Conservation (phyloP, 92 coral and sea anemone genomes). For the Nematostella vectensis region DNA sequence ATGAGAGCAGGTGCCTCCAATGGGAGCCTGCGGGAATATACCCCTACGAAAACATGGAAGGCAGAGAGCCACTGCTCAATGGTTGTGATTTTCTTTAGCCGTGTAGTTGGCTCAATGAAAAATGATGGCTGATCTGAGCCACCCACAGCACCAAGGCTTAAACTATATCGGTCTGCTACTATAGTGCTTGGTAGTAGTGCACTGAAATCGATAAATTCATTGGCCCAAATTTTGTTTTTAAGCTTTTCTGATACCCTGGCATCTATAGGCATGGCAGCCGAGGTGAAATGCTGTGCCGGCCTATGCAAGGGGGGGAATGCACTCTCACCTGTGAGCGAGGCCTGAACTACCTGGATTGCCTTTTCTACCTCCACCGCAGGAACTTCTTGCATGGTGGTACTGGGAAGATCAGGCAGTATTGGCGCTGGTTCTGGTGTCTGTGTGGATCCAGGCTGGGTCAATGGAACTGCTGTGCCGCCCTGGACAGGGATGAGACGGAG, state of each 20-base stretch:
- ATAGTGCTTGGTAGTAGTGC: background rate
- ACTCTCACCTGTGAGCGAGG: background rate
- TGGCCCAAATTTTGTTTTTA: background rate
- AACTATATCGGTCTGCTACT: background rate
- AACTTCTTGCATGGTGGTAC: too few relatives aligned
- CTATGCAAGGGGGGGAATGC: background rate
- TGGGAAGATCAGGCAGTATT: too few relatives aligned
- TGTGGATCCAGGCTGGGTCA: too few relatives aligned
- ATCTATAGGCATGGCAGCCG: background rate
- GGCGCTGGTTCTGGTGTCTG: too few relatives aligned
- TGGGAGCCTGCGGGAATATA: slow-evolving; percentile 21
- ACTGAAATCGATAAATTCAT: slow-evolving; percentile 1
- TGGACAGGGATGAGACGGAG: too few relatives aligned
- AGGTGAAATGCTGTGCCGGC: background rate
- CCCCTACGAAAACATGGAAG: slow-evolving; percentile 34
- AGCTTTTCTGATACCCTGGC: background rate
- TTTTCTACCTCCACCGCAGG: too few relatives aligned
- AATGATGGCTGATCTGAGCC: background rate
- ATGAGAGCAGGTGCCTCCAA: slow-evolving; percentile 30
- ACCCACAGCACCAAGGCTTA: background rate
- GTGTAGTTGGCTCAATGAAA: slow-evolving; percentile 11
- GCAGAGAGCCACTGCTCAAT: slow-evolving; percentile 32
- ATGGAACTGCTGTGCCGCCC: too few relatives aligned
- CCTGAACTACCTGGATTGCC: too few relatives aligned
- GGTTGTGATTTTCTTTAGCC: slow-evolving; percentile 9